Conservation (phyloP, 2,797 vertebrate genomes). For the Tauraco hartlaubi region DNA sequence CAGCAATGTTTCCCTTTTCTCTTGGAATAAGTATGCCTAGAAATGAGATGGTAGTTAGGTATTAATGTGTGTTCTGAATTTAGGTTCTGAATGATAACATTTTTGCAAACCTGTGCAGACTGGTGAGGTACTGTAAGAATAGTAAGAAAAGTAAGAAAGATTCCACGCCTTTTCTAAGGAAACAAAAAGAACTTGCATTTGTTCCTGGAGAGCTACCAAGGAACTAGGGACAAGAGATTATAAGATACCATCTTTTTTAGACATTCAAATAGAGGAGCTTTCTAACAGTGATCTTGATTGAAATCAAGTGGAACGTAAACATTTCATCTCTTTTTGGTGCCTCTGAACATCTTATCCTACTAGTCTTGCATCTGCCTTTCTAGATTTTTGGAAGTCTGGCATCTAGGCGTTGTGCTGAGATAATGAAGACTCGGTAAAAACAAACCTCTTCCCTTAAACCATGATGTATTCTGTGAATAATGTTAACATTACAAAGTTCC, state of each 20-base stretch:
- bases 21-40: background rate
- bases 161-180: background rate
- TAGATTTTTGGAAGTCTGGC: background rate
- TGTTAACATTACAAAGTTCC: background rate
- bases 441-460: background rate
- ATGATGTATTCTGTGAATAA: background rate
- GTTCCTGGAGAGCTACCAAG: background rate
- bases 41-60: background rate
- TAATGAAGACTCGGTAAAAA: background rate
- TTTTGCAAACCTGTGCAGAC: background rate
- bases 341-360: background rate
- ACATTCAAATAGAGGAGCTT: background rate
- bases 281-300: background rate
- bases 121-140: background rate
- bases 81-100: background rate
- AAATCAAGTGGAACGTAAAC: background rate
- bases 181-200: background rate
- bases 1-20: background rate
- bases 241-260: fast-evolving
- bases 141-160: background rate
- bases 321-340: background rate
- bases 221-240: background rate
- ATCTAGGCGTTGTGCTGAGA: background rate
- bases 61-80: background rate
- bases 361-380: background rate